phyloP scores from a whole-genome alignment of 2,797 vertebrate species.

The Carcharodon carcharias region DNA sequence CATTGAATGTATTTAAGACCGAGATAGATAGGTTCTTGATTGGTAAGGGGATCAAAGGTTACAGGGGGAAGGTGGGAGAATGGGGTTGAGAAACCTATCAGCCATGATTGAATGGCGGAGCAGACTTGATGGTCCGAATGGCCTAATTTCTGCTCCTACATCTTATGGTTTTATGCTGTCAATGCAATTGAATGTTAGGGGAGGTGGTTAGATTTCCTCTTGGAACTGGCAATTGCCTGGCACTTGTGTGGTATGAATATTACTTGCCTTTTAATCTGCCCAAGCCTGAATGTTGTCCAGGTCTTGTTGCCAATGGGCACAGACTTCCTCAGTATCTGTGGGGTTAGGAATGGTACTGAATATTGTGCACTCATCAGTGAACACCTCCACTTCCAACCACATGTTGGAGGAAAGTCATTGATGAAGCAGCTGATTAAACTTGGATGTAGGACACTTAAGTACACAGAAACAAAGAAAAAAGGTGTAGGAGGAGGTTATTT shows the following conservation, averaged over 20 bases:
- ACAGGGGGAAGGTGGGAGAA: no score
- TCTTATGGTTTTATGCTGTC: no score
- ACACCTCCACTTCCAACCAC: not conserved
- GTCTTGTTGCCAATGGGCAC: not conserved
- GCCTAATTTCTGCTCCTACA: no score
- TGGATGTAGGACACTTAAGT: no score
- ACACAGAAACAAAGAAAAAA: not conserved
- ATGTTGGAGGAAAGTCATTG: not conserved
- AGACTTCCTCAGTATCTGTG: not conserved
- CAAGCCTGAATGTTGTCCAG: not conserved
- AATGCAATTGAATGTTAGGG: not conserved
- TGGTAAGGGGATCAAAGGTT: no score
- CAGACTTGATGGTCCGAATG: no score
- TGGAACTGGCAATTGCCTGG: not conserved
- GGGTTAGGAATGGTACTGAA: not conserved
- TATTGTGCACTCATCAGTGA: not conserved
- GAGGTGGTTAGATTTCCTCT: not conserved
- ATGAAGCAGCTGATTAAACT: not conserved
- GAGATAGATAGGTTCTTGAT: no score
- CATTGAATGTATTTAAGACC: no score
- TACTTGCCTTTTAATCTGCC: not conserved
- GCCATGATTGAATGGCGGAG: no score
- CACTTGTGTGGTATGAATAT: not conserved
- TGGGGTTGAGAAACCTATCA: no score
- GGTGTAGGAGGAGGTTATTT: no score